Evolutionary conservation across 2,113 vertebrate genomes (phyloP).

Genomic region (Phocoena sinus): DNA sequence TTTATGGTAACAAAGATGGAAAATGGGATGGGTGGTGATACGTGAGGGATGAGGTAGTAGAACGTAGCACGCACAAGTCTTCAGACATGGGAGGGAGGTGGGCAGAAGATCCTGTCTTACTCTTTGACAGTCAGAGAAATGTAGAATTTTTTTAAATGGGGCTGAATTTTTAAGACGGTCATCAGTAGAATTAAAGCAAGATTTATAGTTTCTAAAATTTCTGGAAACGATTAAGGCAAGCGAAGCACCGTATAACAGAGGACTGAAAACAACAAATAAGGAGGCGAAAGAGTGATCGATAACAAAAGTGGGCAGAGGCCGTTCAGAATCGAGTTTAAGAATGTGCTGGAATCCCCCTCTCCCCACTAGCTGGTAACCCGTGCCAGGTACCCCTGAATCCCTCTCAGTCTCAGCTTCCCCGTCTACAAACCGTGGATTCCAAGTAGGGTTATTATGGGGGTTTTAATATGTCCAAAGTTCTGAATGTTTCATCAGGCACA

Average conservation of each 20-base stretch:
- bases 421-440: neutral
- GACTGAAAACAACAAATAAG: neutral
- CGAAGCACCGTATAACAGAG: neutral
- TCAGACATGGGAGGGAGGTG: accelerated
- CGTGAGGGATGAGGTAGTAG: neutral
- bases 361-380: neutral
- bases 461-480: neutral
- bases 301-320: neutral
- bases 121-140: neutral
- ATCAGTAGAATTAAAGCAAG: neutral
- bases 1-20: neutral
- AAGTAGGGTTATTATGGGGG: neutral
- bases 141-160: neutral
- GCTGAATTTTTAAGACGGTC: neutral
- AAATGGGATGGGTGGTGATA: neutral
- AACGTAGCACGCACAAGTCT: too few relatives aligned
- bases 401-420: neutral
- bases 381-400: neutral
- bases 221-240: neutral
- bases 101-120: neutral
- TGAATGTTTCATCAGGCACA: neutral
- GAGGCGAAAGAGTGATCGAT: neutral
- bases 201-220: neutral
- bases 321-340: neutral
- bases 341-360: neutral